phyloP scores from a whole-genome alignment of 2,888 invertebrate species.

The Colostygia pectinataria region DNA sequence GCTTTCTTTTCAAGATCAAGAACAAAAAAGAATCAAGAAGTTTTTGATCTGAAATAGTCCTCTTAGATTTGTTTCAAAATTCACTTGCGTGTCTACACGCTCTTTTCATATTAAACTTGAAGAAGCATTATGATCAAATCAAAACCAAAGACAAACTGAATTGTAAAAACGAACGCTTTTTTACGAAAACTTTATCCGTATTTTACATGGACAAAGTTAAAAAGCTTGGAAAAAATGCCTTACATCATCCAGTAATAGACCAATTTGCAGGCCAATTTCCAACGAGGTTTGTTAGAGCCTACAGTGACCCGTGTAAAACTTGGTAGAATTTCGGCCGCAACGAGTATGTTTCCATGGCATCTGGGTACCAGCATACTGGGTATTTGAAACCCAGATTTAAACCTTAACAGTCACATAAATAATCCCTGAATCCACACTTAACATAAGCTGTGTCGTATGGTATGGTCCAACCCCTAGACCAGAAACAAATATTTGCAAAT shows the following conservation, averaged over 20 bases:
- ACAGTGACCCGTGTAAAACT: conserved; percentile 28
- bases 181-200: conserved; percentile 11
- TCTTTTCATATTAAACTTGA: neutral
- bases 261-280: conserved; percentile 33
- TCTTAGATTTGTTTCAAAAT: too few species aligned
- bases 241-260: conserved; percentile 28
- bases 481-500: too few species aligned
- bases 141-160: neutral
- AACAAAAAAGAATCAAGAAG: too few species aligned
- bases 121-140: conserved; percentile 16
- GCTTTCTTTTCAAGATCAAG: too few species aligned
- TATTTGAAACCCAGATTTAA: too few species aligned
- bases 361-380: neutral
- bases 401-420: too few species aligned
- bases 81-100: too few species aligned
- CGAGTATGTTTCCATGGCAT: neutral
- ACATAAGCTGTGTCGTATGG: too few species aligned
- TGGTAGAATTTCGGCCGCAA: conserved; percentile 6
- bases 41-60: too few species aligned
- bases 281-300: conserved; percentile 23
- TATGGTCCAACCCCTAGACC: neutral
- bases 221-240: conserved; percentile 17
- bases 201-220: conserved; percentile 22
- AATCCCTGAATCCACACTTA: too few species aligned
- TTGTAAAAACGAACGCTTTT: conserved; percentile 3